Evolutionary conservation across 2,888 invertebrate genomes (phyloP), one percentile per base, ranked within the genome.

Genomic region (Meghimatium bilineatum): DNA sequence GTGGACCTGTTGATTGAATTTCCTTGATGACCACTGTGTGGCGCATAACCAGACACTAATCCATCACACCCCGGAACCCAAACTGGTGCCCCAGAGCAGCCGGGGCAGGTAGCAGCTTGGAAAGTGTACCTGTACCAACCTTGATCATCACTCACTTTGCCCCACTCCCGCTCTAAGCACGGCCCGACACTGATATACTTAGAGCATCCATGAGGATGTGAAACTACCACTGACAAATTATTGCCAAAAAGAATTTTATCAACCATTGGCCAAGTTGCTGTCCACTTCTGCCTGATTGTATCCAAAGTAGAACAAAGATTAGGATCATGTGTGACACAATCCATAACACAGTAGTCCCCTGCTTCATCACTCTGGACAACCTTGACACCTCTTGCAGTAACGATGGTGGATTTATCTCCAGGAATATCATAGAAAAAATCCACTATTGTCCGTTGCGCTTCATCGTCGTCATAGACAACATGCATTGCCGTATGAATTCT

Each of bases 241-340:
- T 32, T 49, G 32, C 56, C 32, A 26, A 34, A 49, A 14, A 56
- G 49, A 63, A 29, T 14, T 77, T 60, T 63, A 12, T 63, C 49
- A 1, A 72, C 44, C 1, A 44, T 10, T 72, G 44, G 44, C 72
- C 72, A 72, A 1, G 6, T 14, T 0, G 36, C 20, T 1, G 49
- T 20, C 38, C 63, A 49, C n/a, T 36, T 10, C 14, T 60, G 60
- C n/a, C 60, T 29, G 29, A 36, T 63, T 60, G 12, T 36, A 5
- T 63, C 49, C 69, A 32, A 26, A 3, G 67, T 69, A 0, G 34
- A 3, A 29, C 67, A 60, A 8, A 56, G 44, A 5, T n/a, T 26
- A 32, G 67, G 36, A 67, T 79, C 67, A 34, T 79, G 79, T 17
- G 79, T 79, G 12, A 69, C 67, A 69, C 79, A 67, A n/a, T 67